Conservation (phyloP, 2,797 vertebrate genomes). For the Clarias pachynema region DNA sequence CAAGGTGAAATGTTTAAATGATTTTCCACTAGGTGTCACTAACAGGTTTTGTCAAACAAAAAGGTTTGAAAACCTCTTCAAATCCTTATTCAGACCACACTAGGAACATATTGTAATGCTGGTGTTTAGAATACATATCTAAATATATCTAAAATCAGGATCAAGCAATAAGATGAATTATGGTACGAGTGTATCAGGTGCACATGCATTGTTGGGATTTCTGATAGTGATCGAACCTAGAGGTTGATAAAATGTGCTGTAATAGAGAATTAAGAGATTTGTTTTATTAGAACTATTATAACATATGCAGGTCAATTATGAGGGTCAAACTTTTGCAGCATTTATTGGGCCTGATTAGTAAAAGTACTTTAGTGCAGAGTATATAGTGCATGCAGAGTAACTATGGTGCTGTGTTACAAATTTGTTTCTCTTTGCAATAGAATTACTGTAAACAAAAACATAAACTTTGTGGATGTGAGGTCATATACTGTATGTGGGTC, state of each 20-base stretch:
- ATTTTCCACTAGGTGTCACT: conserved; percentile 77
- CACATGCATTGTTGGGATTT: neutral
- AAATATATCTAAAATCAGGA: neutral
- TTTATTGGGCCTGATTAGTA: neutral
- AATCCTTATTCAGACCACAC: neutral
- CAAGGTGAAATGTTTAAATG: neutral
- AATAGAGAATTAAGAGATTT: neutral
- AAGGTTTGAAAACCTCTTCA: neutral
- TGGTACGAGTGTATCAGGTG: neutral
- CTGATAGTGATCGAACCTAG: neutral
- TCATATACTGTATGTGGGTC: neutral
- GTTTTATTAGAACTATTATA: neutral
- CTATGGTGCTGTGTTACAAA: too few relatives aligned
- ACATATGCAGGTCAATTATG: neutral
- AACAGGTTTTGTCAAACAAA: conserved; percentile 47
- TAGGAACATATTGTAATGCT: neutral
- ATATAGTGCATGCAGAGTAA: too few relatives aligned
- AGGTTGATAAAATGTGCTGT: neutral
- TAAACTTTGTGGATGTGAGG: neutral
- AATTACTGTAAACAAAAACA: neutral
- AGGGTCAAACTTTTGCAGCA: neutral
- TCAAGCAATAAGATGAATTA: neutral
- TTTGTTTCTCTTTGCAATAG: neutral
- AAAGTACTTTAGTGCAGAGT: neutral
- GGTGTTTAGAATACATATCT: neutral